phyloP scores from a whole-genome alignment of 2,888 invertebrate species.

The Clepsis dumicolana region DNA sequence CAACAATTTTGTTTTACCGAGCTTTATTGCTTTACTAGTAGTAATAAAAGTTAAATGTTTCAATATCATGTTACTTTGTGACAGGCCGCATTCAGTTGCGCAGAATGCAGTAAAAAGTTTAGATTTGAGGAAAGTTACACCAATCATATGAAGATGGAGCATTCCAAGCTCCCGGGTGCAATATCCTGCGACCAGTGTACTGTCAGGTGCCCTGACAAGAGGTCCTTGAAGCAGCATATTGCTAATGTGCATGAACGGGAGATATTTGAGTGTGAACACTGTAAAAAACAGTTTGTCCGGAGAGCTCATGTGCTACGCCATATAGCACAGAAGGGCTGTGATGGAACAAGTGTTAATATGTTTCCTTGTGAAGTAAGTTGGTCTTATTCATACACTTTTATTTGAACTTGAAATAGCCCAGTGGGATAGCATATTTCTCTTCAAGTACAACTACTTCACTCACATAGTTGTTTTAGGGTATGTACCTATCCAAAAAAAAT shows the following conservation, averaged over 20 bases:
- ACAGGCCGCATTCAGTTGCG: conserved; percentile 66
- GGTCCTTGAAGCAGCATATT: conserved; percentile 88
- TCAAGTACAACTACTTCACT: neutral
- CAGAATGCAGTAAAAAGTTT: conserved; percentile 90
- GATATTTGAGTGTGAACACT: conserved; percentile 88
- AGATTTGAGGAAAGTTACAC: conserved; percentile 88
- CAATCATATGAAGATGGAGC: conserved; percentile 89
- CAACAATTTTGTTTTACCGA: conserved; percentile 3
- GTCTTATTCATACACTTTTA: conserved; percentile 30
- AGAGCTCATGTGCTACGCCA: conserved; percentile 91
- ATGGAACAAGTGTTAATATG: conserved; percentile 71
- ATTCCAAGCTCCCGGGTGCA: conserved; percentile 87
- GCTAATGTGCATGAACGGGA: conserved; percentile 85
- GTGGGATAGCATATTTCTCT: neutral
- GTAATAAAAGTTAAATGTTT: neutral
- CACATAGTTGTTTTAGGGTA: neutral
- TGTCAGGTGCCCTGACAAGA: conserved; percentile 88
- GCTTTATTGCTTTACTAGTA: neutral
- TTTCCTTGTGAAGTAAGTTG: conserved; percentile 73
- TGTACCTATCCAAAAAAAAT: neutral
- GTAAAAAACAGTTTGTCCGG: conserved; percentile 90
- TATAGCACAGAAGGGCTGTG: conserved; percentile 89
- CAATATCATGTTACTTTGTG: conserved; percentile 42
- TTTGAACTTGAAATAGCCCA: conserved; percentile 60
- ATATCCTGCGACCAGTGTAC: conserved; percentile 89